Conservation (phyloP, 2,797 vertebrate genomes). For the Aphelocoma californica region DNA sequence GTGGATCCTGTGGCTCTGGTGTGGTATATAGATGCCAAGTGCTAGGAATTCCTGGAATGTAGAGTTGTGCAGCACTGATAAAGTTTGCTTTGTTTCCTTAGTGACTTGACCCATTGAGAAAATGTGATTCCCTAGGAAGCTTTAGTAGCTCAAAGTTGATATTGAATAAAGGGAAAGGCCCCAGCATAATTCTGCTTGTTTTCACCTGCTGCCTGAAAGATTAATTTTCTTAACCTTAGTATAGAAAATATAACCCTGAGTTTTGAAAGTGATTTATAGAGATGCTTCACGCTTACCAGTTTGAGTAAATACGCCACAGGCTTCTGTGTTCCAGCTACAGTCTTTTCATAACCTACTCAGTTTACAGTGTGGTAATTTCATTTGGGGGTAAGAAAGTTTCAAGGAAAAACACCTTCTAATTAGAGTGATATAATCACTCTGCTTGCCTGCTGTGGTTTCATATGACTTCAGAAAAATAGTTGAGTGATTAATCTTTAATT, state of each 20-base stretch:
- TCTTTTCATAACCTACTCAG: conserved; percentile 13
- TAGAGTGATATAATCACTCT: conserved; percentile 64
- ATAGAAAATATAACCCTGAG: conserved; percentile 58
- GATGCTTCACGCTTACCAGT: conserved; percentile 62
- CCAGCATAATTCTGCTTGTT: conserved; percentile 70
- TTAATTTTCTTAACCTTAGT: conserved; percentile 73
- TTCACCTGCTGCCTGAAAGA: conserved; percentile 77
- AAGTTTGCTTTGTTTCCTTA: conserved; percentile 95
- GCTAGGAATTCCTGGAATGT: conserved; percentile 95
- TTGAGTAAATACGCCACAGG: conserved; percentile 45
- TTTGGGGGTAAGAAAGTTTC: conserved; percentile 61
- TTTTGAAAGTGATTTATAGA: conserved; percentile 68
- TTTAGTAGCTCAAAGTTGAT: conserved; percentile 75
- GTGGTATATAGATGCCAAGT: conserved; percentile 86
- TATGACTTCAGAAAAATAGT: conserved; percentile 75
- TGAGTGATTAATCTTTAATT: conserved; percentile 73
- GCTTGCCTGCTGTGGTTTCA: conserved; percentile 59
- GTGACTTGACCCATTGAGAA: conserved; percentile 87
- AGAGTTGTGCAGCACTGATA: conserved; percentile 89
- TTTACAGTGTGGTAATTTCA: conserved; percentile 51
- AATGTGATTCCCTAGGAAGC: conserved; percentile 80
- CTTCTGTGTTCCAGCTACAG: conserved; percentile 37
- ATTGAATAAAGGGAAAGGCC: conserved; percentile 70
- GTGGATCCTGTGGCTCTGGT: conserved; percentile 56
- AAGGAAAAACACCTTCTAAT: conserved; percentile 59